phyloP scores from a whole-genome alignment of 1,140 invertebrate genomes.

The Schlechtendalia chinensis region DNA sequence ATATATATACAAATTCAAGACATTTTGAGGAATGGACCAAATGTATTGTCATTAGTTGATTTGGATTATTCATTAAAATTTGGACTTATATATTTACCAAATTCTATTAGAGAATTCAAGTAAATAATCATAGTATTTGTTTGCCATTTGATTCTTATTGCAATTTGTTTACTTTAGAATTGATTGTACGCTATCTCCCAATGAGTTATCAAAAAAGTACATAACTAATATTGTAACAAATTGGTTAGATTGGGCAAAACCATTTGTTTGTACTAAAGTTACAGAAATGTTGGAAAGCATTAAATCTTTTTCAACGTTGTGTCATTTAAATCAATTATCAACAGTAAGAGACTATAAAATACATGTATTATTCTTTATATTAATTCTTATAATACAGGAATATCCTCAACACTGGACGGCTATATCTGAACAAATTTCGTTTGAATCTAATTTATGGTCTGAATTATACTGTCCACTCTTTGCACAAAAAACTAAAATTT shows the following conservation, averaged over 20 bases:
- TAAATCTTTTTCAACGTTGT: constrained; percentile 17
- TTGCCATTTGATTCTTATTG: background rate
- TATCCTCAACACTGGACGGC: constrained; percentile 35
- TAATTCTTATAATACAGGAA: background rate
- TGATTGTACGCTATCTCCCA: background rate
- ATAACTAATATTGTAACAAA: constrained; percentile 44
- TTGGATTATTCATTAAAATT: constrained; percentile 46
- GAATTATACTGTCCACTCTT: constrained; percentile 43
- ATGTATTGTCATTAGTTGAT: constrained; percentile 37
- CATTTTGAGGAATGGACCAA: background rate
- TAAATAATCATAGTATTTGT: background rate
- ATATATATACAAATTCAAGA: constrained; percentile 13
- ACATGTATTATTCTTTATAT: background rate
- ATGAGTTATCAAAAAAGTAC: constrained; percentile 27
- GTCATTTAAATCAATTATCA: constrained; percentile 32
- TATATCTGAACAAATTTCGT: constrained; percentile 28
- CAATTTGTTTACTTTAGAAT: background rate
- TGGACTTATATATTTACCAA: constrained; percentile 32
- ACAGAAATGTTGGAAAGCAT: constrained; percentile 1
- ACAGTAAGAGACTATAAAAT: background rate
- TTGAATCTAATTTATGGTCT: constrained; percentile 29
- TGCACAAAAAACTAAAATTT: constrained; percentile 38
- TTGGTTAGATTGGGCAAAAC: constrained; percentile 37
- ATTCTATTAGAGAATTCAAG: constrained; percentile 31
- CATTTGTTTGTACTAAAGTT: constrained; percentile 40